Percentiles rank a stretch among this genome's conserved stretches.
Conservation (phyloP, 1,140 invertebrate genomes). For the Lasioglossum albipes region DNA sequence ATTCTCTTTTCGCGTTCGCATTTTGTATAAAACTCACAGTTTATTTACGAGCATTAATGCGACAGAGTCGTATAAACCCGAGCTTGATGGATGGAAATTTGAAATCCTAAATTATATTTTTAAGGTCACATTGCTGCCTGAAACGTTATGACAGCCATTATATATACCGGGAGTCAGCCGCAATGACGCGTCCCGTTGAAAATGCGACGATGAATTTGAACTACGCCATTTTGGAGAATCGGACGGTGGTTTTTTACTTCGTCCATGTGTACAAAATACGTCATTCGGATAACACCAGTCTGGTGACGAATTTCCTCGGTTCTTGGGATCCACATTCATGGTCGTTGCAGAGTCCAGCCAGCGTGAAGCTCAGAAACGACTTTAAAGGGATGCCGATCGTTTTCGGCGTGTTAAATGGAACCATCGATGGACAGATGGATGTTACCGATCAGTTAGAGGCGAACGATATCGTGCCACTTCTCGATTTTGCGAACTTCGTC, state of each 20-base stretch:
- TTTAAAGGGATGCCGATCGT: constrained; percentile 72
- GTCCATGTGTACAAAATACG: constrained; percentile 75
- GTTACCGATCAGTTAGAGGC: constrained; percentile 63
- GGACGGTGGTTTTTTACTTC: constrained; percentile 64
- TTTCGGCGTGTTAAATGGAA: constrained; percentile 76
- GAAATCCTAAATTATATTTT: background rate
- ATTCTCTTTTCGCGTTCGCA: no score
- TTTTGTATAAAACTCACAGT: no score
- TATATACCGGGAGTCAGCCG: constrained; percentile 22
- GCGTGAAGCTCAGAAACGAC: constrained; percentile 71
- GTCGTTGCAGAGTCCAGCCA: constrained; percentile 58
- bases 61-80: no score
- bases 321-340: constrained; percentile 71
- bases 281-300: constrained; percentile 69
- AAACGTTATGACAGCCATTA: constrained; percentile 22
- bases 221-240: constrained; percentile 48
- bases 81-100: background rate
- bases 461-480: constrained; percentile 70
- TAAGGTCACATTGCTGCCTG: background rate
- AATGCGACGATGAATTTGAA: constrained; percentile 52
- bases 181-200: constrained; percentile 18
- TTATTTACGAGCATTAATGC: no score
- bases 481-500: constrained; percentile 74
- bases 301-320: constrained; percentile 71
- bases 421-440: constrained; percentile 65